A percentile compares a stretch with the other conserved stretches of the same genome.
Conservation (phyloP, 2,113 vertebrate genomes). For the Ammospiza nelsoni region DNA sequence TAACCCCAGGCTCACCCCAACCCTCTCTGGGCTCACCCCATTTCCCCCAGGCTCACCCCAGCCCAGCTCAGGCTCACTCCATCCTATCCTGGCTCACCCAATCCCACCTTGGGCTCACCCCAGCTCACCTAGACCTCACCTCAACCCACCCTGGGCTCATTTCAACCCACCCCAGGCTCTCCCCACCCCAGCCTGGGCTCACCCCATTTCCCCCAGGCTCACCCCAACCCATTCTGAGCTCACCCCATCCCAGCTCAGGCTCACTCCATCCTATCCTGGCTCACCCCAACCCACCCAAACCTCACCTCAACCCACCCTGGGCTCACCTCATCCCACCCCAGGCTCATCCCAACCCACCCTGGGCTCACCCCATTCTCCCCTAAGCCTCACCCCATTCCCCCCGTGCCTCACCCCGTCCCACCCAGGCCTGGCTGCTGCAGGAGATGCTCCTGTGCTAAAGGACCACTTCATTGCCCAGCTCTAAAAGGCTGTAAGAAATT, state of each 20-base stretch:
- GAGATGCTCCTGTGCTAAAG: background rate
- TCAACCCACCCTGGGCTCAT: too few relatives aligned
- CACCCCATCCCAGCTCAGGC: too few relatives aligned
- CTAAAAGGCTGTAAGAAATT: background rate
- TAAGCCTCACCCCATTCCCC: too few relatives aligned
- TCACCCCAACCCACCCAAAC: background rate
- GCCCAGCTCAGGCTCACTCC: too few relatives aligned
- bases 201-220: background rate
- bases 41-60: too few relatives aligned
- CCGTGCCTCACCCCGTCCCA: rapidly evolving
- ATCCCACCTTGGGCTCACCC: too few relatives aligned
- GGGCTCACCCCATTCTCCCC: rapidly evolving
- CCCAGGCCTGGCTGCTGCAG: background rate
- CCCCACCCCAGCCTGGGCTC: background rate
- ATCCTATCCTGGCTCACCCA: background rate
- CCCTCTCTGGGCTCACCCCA: too few relatives aligned
- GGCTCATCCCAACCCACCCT: background rate
- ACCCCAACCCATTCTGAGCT: rapidly evolving
- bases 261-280: background rate
- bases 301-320: background rate
- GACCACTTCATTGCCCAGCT: background rate
- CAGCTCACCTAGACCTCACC: too few relatives aligned
- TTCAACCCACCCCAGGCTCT: rapidly evolving
- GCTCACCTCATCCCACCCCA: rapidly evolving
- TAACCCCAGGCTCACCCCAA: too few relatives aligned